Evolutionary conservation across 2,113 vertebrate species (phyloP).

Genomic region (Glareola pratincola): DNA sequence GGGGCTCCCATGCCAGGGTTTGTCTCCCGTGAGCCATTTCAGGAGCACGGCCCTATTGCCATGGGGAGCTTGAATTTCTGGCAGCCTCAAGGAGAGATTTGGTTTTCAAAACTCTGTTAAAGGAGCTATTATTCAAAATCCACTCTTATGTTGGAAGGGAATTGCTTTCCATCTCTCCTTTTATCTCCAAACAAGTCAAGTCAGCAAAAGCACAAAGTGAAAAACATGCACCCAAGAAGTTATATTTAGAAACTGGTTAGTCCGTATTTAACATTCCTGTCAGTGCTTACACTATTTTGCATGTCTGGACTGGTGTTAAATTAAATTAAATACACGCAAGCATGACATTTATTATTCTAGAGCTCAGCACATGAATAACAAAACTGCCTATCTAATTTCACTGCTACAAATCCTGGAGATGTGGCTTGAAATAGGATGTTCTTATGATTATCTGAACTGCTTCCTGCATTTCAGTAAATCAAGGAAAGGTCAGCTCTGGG

Average conservation of each 20-base stretch:
- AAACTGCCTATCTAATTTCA: constrained; percentile 42
- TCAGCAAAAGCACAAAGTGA: constrained; percentile 56
- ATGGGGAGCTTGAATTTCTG: constrained; percentile 5
- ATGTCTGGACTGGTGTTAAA: constrained; percentile 67
- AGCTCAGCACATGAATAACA: constrained; percentile 34
- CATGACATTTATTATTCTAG: constrained; percentile 59
- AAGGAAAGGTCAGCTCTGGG: background rate
- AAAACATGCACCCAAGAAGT: constrained; percentile 46
- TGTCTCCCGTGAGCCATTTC: background rate
- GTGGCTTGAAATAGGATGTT: background rate
- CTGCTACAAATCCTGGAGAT: background rate
- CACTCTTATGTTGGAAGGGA: background rate
- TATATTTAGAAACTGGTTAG: constrained; percentile 66
- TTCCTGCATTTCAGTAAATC: constrained; percentile 22
- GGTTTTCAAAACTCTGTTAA: constrained; percentile 22
- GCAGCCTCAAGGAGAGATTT: background rate
- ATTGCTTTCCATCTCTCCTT: constrained; percentile 8
- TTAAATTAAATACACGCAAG: constrained; percentile 62
- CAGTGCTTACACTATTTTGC: constrained; percentile 60
- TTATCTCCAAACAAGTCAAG: constrained; percentile 59
- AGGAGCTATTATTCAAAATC: constrained; percentile 30
- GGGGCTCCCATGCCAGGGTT: background rate
- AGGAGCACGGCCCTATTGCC: background rate
- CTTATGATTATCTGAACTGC: constrained; percentile 21
- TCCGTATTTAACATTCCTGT: constrained; percentile 66